These are phyloP conservation scores for Phalanger gymnotis DNA, from an alignment of 2,797 vertebrate genomes.

Conservation along the genomic window DNA sequence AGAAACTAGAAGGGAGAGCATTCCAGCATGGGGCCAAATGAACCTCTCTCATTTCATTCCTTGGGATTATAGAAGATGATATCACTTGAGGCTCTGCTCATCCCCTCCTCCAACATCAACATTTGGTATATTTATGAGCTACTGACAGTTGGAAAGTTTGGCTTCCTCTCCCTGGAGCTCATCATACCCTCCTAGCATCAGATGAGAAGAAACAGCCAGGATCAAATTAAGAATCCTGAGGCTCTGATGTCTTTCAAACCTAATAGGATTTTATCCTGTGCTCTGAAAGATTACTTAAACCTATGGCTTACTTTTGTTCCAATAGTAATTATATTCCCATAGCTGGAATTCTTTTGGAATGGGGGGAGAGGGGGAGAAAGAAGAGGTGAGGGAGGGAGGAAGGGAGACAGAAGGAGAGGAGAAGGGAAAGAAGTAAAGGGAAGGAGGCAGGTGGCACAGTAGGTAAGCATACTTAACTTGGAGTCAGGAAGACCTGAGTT, in stretches of 20 bases:
- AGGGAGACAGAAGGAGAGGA: background rate
- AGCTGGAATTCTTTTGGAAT: background rate
- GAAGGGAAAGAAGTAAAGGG: background rate
- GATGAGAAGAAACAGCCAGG: background rate
- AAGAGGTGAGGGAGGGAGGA: fast-evolving
- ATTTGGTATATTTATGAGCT: background rate
- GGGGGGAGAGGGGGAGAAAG: background rate
- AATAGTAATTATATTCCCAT: background rate
- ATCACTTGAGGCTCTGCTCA: background rate
- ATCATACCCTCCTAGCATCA: background rate
- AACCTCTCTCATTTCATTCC: background rate
- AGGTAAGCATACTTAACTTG: background rate
- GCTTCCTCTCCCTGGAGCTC: background rate
- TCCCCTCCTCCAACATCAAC: background rate
- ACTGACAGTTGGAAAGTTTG: background rate
- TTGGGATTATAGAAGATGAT: background rate
- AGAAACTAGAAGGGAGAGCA: background rate
- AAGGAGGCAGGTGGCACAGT: background rate
- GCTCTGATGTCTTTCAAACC: background rate
- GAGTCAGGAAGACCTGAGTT: background rate
- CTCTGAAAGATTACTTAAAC: background rate
- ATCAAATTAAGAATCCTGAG: background rate
- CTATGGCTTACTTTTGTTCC: background rate
- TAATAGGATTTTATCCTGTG: background rate
- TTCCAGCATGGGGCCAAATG: background rate